Evolutionary conservation across 2,888 invertebrate species (phyloP).

Genomic region (Ichneumoninae sp.): DNA sequence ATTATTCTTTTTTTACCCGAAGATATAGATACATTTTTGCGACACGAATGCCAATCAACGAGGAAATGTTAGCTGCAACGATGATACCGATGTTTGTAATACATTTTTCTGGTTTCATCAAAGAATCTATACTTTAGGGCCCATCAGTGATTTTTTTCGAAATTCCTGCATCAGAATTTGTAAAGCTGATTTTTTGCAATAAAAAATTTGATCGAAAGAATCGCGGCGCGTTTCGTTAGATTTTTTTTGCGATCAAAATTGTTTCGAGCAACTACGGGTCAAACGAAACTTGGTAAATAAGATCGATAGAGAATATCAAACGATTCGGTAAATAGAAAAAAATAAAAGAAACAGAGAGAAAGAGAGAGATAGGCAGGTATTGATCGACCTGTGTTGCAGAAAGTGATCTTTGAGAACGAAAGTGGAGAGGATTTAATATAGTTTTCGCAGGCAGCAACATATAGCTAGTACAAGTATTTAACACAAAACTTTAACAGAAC

Average conservation of each 20-base stretch:
- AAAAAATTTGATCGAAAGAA: background rate
- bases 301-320: background rate
- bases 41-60: background rate
- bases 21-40: background rate
- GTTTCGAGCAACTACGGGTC: constrained; percentile 7
- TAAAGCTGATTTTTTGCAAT: background rate
- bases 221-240: background rate
- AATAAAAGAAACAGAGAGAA: background rate
- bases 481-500: constrained; percentile 16
- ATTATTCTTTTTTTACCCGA: background rate
- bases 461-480: constrained; percentile 42
- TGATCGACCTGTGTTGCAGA: constrained; percentile 31
- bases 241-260: constrained; percentile 14
- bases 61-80: background rate
- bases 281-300: background rate
- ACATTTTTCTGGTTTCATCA: background rate
- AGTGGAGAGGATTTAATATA: constrained; percentile 17
- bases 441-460: constrained; percentile 48
- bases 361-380: constrained; percentile 7
- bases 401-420: constrained; percentile 33
- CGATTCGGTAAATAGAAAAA: background rate
- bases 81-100: background rate
- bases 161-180: background rate
- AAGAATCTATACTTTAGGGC: background rate
- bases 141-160: background rate